Conservation (phyloP, 1,140 invertebrate species). For the Orius insidiosus region DNA sequence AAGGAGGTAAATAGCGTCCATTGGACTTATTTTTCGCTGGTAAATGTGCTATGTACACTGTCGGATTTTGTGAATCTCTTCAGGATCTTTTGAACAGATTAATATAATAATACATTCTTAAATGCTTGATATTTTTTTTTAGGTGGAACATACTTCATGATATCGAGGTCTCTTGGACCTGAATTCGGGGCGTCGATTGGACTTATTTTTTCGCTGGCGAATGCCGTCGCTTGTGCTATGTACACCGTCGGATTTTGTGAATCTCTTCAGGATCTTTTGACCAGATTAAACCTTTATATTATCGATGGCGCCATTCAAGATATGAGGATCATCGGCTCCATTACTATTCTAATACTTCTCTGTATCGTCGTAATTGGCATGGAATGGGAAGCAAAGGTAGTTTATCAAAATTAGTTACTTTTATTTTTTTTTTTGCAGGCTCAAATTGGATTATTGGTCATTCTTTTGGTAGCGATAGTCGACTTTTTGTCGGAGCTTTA, state of each 20-base stretch:
- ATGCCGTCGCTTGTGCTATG: constrained; percentile 93
- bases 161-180: constrained; percentile 84
- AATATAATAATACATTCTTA: too few species aligned
- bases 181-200: constrained; percentile 88
- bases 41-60: too few species aligned
- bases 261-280: constrained; percentile 54
- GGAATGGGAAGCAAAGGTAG: constrained; percentile 75
- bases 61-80: too few species aligned
- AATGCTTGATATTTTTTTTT: constrained; percentile 3
- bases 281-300: constrained; percentile 32
- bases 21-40: too few species aligned
- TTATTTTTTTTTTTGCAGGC: constrained; percentile 36
- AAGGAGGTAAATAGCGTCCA: constrained; percentile 63
- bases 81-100: too few species aligned
- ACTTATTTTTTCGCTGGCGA: constrained; percentile 78
- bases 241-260: constrained; percentile 96
- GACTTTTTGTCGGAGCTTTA: constrained; percentile 80
- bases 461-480: constrained; percentile 69
- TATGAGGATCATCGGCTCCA: constrained; percentile 45
- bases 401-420: not conserved
- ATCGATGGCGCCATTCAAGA: constrained; percentile 40
- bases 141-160: constrained; percentile 97
- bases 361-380: constrained; percentile 74
- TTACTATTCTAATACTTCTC: constrained; percentile 57
- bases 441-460: constrained; percentile 75